These are phyloP conservation scores for Drosophila triauraria DNA, from an alignment of 1,140 invertebrate species.

Conservation along the genomic window DNA sequence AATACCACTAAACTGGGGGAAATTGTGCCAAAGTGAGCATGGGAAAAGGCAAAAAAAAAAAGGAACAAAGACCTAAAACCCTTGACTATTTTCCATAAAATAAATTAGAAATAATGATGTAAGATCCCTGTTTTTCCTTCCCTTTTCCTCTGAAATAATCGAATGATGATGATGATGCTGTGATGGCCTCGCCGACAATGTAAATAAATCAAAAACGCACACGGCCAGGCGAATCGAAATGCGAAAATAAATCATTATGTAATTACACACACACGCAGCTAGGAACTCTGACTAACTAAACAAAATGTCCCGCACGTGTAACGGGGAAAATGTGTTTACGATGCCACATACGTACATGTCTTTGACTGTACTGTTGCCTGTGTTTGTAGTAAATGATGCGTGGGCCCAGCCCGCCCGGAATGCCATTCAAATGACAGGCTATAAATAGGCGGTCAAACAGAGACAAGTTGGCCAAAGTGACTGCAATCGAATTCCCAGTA, in stretches of 20 bases:
- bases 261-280: conserved; percentile 49
- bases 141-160: conserved; percentile 18
- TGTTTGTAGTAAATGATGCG: conserved; percentile 24
- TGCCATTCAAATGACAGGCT: conserved; percentile 75
- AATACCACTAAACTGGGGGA: conserved; percentile 15
- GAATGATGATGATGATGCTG: conserved; percentile 15
- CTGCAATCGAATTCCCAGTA: conserved; percentile 64
- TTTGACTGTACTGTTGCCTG: conserved; percentile 9
- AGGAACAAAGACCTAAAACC: background rate
- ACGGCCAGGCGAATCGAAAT: conserved; percentile 47
- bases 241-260: conserved; percentile 83
- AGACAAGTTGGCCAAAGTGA: conserved; percentile 55
- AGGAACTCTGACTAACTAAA: conserved; percentile 49
- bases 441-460: conserved; percentile 63
- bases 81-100: background rate
- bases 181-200: conserved; percentile 31
- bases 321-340: conserved; percentile 67
- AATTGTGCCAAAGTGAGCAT: background rate
- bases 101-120: background rate
- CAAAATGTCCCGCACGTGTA: conserved; percentile 78
- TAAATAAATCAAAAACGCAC: conserved; percentile 51
- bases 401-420: conserved; percentile 42
- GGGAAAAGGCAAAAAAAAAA: background rate
- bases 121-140: background rate
- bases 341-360: conserved; percentile 27